Base-by-base conservation (phyloP, 1,140 invertebrate genomes). In the Nasonia vitripennis region DNA sequence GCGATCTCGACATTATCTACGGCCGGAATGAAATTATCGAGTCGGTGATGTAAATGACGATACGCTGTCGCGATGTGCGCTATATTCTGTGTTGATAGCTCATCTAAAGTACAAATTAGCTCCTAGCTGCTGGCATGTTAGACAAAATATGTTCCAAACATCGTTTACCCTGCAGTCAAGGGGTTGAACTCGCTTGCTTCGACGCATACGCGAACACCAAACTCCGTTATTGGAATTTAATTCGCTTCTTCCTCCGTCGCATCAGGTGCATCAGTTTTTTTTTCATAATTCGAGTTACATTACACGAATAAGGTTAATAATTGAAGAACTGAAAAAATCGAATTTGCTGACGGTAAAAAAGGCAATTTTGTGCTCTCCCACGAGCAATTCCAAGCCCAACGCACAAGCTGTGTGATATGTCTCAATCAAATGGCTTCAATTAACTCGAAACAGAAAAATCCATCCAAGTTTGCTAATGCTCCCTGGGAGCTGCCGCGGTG, bases 71-170 rank as follows among this genome's bases (percentile, higher is more conserved):
- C 62, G 77, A 70, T 78, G 37, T n/a, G 82, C 62, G 12, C 62
- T 48, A 12, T 48, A 12, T 9, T 23, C 37, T 45, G 17, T 14
- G 68, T 31, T 23, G 74, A 83, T 83, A 83, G 68, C 67, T 67
- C 34, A 83, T 78, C 82, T n/a, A 31, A 48, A 78, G 78, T 83
- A 74, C 82, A 83, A 83, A 83, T 77, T n/a, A 75, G 12, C 5
- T 6, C 4, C 10, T 17, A 20, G 37, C 74, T 55, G 31, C 27
- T 62, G 71, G 27, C 48, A 45, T 75, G 51, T 75, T 55, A 62
- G 73, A 83, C 73, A 83, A 75, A 83, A 83, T 83, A 34, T 71
- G 81, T 75, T 62, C 37, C 71, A 67, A 83, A 75, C 73, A 78
- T 51, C 31, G 70, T 51, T 55, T 81, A 71, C 78, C n/a, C 9